Base-by-base conservation (phyloP, 2,797 vertebrate species). In the Nyctibius grandis region DNA sequence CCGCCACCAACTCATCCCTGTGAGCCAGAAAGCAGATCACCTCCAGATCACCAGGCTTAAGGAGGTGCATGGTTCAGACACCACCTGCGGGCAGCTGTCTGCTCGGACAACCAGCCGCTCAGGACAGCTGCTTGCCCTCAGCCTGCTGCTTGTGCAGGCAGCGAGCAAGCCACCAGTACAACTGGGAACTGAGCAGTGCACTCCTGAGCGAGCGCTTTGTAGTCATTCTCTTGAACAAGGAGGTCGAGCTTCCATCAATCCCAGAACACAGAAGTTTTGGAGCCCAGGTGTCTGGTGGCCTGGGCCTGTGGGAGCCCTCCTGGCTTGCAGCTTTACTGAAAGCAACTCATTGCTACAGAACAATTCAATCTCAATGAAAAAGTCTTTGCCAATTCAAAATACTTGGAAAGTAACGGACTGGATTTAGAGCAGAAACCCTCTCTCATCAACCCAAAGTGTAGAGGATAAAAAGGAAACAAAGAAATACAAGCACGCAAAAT, bases 151-250 rank as follows among this genome's bases (percentile, higher is more conserved):
- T 36, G 11, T 45, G 60, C 12, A 1, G 53, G 42, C n/a, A 81
- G 38, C 28, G 42, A 91, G 25, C n/a, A 44, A 50, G 6, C 6
- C 51, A n/a, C 15, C 2, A 4, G 63, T 47, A 31, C 13, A 65
- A 44, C 57, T 25, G 42, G 56, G 26, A 54, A 88, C 42, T 4
- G 6, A 60, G 84, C 63, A 74, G 56, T 0, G 1, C 9, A 1
- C 16, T 69, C 44, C 44, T 22, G 18, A 57, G 25, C 1, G 0
- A 80, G 34, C 1, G 0, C 38, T 73, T 47, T 0, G 1, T 45
- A 33, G 17, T 34, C 69, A 36, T 15, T 33, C 25, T 45, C 48
- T 33, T 90, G 47, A 48, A 47, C 40, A 29, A 59, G 56, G 31
- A 84, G 28, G 33, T 5, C 4, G 3, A 93, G 42, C 25, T 69